Evolutionary conservation across 2,888 invertebrate species (phyloP).

Genomic region (Mechanitis messenoides): DNA sequence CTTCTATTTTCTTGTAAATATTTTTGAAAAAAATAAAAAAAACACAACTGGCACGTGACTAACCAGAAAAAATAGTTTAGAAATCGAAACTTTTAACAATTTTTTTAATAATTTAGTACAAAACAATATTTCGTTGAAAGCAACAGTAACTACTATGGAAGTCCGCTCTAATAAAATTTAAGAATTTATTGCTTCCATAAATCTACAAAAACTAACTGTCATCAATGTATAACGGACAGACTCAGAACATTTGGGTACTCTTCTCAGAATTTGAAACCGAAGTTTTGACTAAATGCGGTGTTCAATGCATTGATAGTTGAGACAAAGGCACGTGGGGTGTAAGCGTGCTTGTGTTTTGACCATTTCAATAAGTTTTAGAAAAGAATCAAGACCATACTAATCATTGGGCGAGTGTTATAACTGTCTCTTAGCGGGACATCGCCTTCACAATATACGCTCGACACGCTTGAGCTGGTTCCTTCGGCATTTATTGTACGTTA

Average conservation of each 20-base stretch:
- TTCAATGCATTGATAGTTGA: slow-evolving; percentile 47
- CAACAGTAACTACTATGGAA: slow-evolving; percentile 72
- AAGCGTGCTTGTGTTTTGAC: slow-evolving; percentile 73
- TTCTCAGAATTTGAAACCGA: slow-evolving; percentile 72
- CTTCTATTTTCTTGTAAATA: neutral
- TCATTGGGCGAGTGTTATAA: slow-evolving; percentile 61
- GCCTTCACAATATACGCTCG: slow-evolving; percentile 37
- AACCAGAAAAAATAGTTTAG: slow-evolving; percentile 36
- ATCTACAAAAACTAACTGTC: slow-evolving; percentile 55
- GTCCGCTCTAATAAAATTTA: slow-evolving; percentile 68
- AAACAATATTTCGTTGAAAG: slow-evolving; percentile 61
- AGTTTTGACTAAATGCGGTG: slow-evolving; percentile 74
- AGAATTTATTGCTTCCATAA: slow-evolving; percentile 70
- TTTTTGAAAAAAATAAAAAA: slow-evolving; percentile 3
- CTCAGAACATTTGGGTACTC: slow-evolving; percentile 38
- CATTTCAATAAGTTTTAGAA: slow-evolving; percentile 59
- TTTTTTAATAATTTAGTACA: slow-evolving; percentile 44
- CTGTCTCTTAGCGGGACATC: slow-evolving; percentile 63
- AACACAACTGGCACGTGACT: slow-evolving; percentile 9
- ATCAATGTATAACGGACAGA: slow-evolving; percentile 65
- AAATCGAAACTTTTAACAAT: slow-evolving; percentile 64
- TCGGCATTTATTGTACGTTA: slow-evolving; percentile 11
- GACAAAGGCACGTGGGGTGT: slow-evolving; percentile 49
- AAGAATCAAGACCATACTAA: slow-evolving; percentile 67
- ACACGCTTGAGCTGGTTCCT: slow-evolving; percentile 45